Percentiles rank a stretch among this genome's conserved stretches.
phyloP scores from a whole-genome alignment of 1,140 invertebrate genomes.

The Drosophila subpulchrella region DNA sequence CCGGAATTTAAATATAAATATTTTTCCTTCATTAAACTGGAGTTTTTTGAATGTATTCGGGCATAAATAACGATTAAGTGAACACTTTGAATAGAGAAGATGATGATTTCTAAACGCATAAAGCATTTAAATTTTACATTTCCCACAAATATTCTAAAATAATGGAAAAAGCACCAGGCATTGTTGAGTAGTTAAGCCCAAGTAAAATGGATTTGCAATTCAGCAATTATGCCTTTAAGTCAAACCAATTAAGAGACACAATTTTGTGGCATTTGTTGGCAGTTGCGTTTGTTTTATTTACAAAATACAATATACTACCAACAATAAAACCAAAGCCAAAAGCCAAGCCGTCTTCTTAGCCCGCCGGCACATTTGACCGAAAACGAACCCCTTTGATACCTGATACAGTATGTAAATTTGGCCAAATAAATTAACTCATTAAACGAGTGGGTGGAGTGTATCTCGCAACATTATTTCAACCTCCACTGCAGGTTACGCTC shows the following conservation, averaged over 20 bases:
- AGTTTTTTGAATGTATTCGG: background rate
- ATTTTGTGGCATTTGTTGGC: background rate
- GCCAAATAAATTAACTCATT: slow-evolving; percentile 29
- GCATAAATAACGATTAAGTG: slow-evolving; percentile 1
- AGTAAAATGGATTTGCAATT: slow-evolving; percentile 8
- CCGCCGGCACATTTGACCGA: background rate
- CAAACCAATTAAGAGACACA: background rate
- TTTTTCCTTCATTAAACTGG: background rate
- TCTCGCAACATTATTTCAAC: slow-evolving; percentile 14
- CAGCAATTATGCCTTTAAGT: slow-evolving; percentile 5
- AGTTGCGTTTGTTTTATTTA: background rate
- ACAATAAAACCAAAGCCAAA: background rate
- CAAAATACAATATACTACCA: no score
- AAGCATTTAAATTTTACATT: background rate
- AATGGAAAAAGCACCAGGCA: background rate
- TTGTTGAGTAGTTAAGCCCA: slow-evolving; percentile 3
- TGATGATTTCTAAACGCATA: background rate
- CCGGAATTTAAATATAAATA: background rate
- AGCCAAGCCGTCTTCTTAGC: background rate
- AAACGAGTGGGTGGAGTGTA: slow-evolving; percentile 10
- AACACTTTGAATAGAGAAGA: background rate
- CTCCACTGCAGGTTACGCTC: slow-evolving; percentile 26
- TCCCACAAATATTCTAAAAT: background rate
- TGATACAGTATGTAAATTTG: slow-evolving; percentile 18
- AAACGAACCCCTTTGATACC: slow-evolving; percentile 10